Evolutionary conservation across 2,113 vertebrate genomes (phyloP), one percentile per base, ranked within the genome.

Genomic region (Centrocercus urophasianus): DNA sequence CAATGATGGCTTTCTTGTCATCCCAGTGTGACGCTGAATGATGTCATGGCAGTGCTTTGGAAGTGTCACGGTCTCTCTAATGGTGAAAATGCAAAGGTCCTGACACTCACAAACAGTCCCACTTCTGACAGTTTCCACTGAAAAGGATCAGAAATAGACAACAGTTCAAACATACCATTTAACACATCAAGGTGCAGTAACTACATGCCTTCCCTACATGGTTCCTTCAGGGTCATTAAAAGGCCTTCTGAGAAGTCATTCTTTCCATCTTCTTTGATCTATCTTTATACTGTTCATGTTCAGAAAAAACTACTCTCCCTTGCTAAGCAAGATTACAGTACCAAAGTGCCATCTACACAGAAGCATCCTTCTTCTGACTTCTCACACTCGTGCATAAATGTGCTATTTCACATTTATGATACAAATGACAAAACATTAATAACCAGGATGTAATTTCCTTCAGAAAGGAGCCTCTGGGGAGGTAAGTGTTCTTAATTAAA

Each of bases 221-320:
- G 72, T 43, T 83, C 90, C 92, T 80, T 92, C 90, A 56, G 81
- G 82, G 79, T 87, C 86, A 92, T 89, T 95, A 80, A 86, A 94
- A 88, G 65, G 13, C 25, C 45, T 80, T 64, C 78, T 69, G 14
- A 52, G 70, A 40, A 93, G 64, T 65, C 59, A 36, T 11, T 61
- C 65, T 56, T 83, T 67, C 38, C 0, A 20, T 30, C 43, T 63
- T 57, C 61, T 90, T 84, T 90, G 24, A 66, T 2, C 2, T 70
- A 50, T 45, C 75, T 80, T 79, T 43, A 19, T 6, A 22, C 7
- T n/a, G 2, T 6, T 28, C 30, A n/a, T 25, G 27, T 77, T 82
- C 74, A 71, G 78, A 78, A 85, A 16, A 40, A 59, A 59, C 66
- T 69, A 21, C 32, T 15, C 60, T 47, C 34, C 77, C 36, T 60